Percentiles rank a stretch among this genome's conserved stretches.
These are phyloP conservation scores for Salminus brasiliensis DNA, from an alignment of 2,113 vertebrate species.

Conservation along the genomic window DNA sequence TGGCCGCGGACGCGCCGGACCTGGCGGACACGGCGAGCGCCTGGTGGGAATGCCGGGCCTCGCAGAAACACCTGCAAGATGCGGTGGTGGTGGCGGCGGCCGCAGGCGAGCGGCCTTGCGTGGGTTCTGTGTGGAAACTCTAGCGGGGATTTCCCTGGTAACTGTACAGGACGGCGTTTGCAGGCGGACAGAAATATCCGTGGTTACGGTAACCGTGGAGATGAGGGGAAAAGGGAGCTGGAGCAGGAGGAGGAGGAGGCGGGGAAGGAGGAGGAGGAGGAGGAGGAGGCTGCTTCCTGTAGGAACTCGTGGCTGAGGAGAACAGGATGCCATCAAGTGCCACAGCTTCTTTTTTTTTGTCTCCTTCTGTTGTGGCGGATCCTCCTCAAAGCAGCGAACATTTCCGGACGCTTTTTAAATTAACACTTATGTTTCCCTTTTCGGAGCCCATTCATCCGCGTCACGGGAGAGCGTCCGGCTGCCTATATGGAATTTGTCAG, in stretches of 20 bases:
- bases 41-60: neutral
- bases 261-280: slow-evolving; percentile 34
- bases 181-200: slow-evolving; percentile 44
- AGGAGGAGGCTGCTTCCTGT: slow-evolving; percentile 41
- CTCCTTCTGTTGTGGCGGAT: neutral
- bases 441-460: slow-evolving; percentile 30
- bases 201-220: slow-evolving; percentile 57
- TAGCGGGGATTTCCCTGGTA: slow-evolving; percentile 51
- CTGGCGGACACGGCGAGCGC: too few relatives aligned
- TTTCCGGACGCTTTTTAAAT: slow-evolving; percentile 46
- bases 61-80: too few relatives aligned
- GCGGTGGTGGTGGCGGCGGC: neutral
- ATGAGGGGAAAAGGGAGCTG: slow-evolving; percentile 58
- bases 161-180: slow-evolving; percentile 46
- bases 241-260: slow-evolving; percentile 28
- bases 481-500: neutral
- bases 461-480: slow-evolving; percentile 8
- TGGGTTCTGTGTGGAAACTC: neutral
- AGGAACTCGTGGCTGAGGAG: slow-evolving; percentile 46
- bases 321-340: slow-evolving; percentile 51
- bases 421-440: slow-evolving; percentile 45
- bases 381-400: slow-evolving; percentile 36
- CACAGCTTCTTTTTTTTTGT: neutral
- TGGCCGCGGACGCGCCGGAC: neutral
- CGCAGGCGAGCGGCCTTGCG: slow-evolving; percentile 6